These are phyloP conservation scores for Oasisia sp. DNA, from an alignment of 2,888 invertebrate species.

Conservation along the genomic window DNA sequence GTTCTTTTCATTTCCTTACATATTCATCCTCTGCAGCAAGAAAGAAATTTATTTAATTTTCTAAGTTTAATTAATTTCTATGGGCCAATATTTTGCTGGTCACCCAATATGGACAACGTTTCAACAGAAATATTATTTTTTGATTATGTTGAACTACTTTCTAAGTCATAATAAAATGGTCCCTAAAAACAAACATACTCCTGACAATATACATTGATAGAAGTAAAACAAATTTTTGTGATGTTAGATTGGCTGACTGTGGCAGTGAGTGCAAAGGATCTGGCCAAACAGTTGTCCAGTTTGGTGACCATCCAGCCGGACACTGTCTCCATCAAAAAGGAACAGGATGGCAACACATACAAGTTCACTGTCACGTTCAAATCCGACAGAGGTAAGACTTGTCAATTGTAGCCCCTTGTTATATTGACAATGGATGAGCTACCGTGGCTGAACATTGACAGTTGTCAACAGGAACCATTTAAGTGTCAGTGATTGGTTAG, in stretches of 20 bases:
- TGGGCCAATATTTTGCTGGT: too few species aligned
- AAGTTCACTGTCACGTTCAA: slow-evolving; percentile 30
- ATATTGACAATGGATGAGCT: too few species aligned
- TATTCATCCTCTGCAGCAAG: too few species aligned
- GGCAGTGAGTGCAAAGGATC: slow-evolving; percentile 14
- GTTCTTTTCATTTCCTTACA: too few species aligned
- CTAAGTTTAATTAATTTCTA: too few species aligned
- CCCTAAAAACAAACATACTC: background rate
- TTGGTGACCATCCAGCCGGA: slow-evolving; percentile 43
- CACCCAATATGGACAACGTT: too few species aligned
- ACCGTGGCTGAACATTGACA: too few species aligned
- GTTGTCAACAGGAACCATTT: too few species aligned
- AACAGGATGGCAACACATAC: slow-evolving; percentile 23
- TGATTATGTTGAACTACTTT: background rate
- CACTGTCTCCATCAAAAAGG: slow-evolving; percentile 39
- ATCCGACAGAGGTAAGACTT: slow-evolving; percentile 23
- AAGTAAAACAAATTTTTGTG: background rate
- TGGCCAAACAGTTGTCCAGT: slow-evolving; percentile 39
- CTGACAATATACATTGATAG: too few species aligned
- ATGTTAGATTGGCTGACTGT: slow-evolving; percentile 33
- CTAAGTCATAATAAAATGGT: too few species aligned
- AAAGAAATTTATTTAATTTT: too few species aligned
- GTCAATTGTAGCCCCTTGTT: background rate
- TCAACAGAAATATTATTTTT: background rate
- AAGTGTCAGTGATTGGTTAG: too few species aligned